Evolutionary conservation across 2,888 invertebrate species (phyloP), one percentile per base, ranked within the genome.

Genomic region (Chromoteleia sp.): DNA sequence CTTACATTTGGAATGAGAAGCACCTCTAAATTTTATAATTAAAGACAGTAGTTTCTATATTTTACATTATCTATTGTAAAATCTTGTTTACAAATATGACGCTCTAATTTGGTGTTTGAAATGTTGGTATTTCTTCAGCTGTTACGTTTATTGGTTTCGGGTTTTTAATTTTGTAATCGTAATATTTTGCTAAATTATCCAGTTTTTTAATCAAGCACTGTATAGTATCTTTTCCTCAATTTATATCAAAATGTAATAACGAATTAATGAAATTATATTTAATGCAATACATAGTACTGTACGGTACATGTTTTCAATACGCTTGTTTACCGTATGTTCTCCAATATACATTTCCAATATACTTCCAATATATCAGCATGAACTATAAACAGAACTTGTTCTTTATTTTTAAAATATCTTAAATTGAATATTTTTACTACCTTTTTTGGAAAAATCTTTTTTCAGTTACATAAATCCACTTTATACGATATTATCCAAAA

Each of bases 331-430:
- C 30, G 7, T 61, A 14, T 6, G 8, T 43, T 10, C 30, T 30
- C 3, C 10, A 61, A 61, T 30, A 61, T 8, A 45, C 82, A 73
- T 48, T 82, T 71, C n/a, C n/a, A n/a, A n/a, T n/a, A n/a, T n/a
- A n/a, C n/a, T n/a, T n/a, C n/a, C n/a, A n/a, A n/a, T 12, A 73
- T 68, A 30, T 84, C 82, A 0, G 70, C 81, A 33, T 79, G 74
- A 0, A 77, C 58, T 21, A 71, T 39, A 61, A 78, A 78, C 6
- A 78, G 78, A 0, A 80, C 75, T 6, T 4, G 2, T 54, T 71
- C 61, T 43, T 63, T 74, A 17, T 74, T 25, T 29, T 33, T 79
- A 33, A 33, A 75, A 39, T 82, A n/a, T 84, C 15, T 76, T 77
- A 30, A 33, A 76, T 14, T 77, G 19, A 7, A 33, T 41, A 25